phyloP scores from a whole-genome alignment of 2,797 vertebrate genomes.

The Lithobates pipiens region DNA sequence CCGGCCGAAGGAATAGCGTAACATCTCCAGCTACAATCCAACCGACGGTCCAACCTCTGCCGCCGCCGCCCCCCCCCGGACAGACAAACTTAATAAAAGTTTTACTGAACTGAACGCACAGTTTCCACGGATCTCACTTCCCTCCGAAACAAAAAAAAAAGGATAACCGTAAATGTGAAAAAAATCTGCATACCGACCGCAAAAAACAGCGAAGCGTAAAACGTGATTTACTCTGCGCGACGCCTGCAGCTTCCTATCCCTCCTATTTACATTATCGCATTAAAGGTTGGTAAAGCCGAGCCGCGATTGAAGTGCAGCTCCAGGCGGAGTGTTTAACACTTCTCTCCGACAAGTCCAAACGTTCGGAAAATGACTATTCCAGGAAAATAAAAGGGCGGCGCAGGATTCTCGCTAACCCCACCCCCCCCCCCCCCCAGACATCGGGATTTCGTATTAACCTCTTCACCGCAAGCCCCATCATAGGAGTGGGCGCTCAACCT shows the following conservation, averaged over 20 bases:
- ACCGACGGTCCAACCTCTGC: too few relatives aligned
- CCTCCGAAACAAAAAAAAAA: constrained; percentile 30
- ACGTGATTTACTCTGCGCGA: constrained; percentile 28
- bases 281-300: constrained; percentile 48
- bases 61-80: background rate
- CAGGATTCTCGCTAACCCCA: background rate
- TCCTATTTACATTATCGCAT: constrained; percentile 45
- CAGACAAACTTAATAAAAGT: constrained; percentile 8
- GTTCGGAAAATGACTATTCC: constrained; percentile 6
- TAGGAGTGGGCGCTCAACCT: too few relatives aligned
- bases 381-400: background rate
- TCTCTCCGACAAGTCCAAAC: constrained; percentile 2
- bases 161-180: constrained; percentile 46
- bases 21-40: constrained; percentile 21
- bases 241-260: background rate
- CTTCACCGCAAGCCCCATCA: too few relatives aligned
- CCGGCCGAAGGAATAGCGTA: constrained; percentile 71
- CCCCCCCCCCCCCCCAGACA: background rate
- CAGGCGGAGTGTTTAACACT: constrained; percentile 17
- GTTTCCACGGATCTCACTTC: constrained; percentile 17
- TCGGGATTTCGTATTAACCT: background rate
- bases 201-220: constrained; percentile 31
- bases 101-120: background rate
- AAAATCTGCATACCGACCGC: constrained; percentile 14
- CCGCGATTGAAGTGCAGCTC: constrained; percentile 35